Evolutionary conservation across 1,140 invertebrate species (phyloP).

Genomic region (Matsumurasca onukii): DNA sequence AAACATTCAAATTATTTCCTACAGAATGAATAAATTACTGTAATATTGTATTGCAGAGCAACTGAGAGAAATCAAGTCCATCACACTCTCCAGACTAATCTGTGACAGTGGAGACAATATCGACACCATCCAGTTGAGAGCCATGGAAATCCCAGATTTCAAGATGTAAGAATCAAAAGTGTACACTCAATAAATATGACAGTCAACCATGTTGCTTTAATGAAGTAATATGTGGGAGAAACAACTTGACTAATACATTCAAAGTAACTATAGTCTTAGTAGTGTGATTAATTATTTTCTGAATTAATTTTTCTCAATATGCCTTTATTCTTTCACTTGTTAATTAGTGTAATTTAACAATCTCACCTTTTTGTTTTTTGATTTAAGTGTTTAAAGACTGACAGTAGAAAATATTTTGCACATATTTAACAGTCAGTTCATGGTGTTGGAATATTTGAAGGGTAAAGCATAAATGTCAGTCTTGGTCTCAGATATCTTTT

Average conservation of each 20-base stretch:
- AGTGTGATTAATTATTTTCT: background rate
- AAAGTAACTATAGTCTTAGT: background rate
- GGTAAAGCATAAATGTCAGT: too few species aligned
- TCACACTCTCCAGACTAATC: conserved; percentile 80
- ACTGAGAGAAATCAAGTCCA: conserved; percentile 84
- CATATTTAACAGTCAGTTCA: too few species aligned
- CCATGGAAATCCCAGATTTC: conserved; percentile 87
- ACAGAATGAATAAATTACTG: background rate
- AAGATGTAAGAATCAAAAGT: conserved; percentile 67
- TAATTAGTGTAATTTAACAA: conserved; percentile 47
- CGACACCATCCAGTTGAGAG: conserved; percentile 88
- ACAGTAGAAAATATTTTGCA: too few species aligned
- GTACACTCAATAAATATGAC: conserved; percentile 14
- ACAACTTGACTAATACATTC: conserved; percentile 13
- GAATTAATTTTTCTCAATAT: conserved; percentile 9
- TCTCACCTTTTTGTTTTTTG: too few species aligned
- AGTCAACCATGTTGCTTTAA: conserved; percentile 23
- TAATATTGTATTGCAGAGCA: conserved; percentile 62
- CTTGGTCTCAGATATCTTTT: too few species aligned
- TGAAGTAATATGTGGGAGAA: conserved; percentile 20
- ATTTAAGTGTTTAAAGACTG: too few species aligned
- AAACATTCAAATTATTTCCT: too few species aligned
- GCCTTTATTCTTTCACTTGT: background rate
- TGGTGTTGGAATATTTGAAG: too few species aligned
- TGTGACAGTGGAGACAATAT: conserved; percentile 94